Evolutionary conservation across 2,888 invertebrate species (phyloP), one percentile per base, ranked within the genome.

Genomic region (Megaustenia siamemsis): DNA sequence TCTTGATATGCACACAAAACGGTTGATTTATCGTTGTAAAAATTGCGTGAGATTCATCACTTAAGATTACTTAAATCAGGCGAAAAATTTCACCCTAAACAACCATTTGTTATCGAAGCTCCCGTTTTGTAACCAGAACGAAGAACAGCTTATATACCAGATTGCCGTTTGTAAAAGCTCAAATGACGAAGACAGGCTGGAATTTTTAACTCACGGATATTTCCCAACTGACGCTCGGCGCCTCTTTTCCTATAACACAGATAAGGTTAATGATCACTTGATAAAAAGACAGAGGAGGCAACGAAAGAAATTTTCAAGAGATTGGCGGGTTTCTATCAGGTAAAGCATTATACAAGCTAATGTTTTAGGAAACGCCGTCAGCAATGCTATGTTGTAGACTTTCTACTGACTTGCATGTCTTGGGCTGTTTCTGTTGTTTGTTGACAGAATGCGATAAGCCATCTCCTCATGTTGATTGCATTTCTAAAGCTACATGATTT

Each of bases 251-350:
- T 77, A 24, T 40, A 38, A 15, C 24, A n/a, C n/a, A 6, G 76
- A 77, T 77, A 77, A 60, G 56, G 76, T 35, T 56, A 60, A 77
- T 60, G 76, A 77, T 77, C 76, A 24, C 21, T 77, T 60, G 76
- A 77, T 77, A 77, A 77, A 77, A 38, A 60, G 38, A 56, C 76
- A 77, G 76, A 77, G 38, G 56, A 35, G 40, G 76, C 76, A 77
- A 77, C 76, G 76, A 77, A 77, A 77, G 76, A 77, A 77, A 77
- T 77, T 77, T 40, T 77, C 56, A 60, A 60, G 60, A 56, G 60
- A 60, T 77, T 77, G 76, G 56, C 56, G 76, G 18, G 21, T 56
- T 60, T 77, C 24, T 38, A 8, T 38, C 56, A 1, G 24, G 40
- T 40, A 32, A 60, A 40, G n/a, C 60, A 60, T 76, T 76, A 56